Evolutionary conservation across 1,140 invertebrate genomes (phyloP).

Genomic region (Drosophila gunungcola): DNA sequence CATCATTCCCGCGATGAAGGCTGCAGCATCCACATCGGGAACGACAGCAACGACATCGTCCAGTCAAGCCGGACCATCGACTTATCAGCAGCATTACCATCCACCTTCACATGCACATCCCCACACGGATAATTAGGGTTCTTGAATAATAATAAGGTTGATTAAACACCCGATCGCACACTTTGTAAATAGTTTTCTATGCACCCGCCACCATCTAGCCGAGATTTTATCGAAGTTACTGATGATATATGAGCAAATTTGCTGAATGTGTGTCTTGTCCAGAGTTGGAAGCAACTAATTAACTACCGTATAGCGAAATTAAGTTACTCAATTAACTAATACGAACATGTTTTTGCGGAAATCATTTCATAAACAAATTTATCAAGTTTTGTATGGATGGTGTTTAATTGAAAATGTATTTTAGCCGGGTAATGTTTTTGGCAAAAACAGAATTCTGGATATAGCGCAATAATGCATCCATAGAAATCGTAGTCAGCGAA

Average conservation of each 20-base stretch:
- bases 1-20: constrained; percentile 83
- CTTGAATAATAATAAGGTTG: background rate
- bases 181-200: constrained; percentile 77
- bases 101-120: constrained; percentile 46
- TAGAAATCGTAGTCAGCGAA: constrained; percentile 3
- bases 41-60: constrained; percentile 53
- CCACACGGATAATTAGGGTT: constrained; percentile 61
- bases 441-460: background rate
- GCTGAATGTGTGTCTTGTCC: constrained; percentile 81
- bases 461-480: constrained; percentile 1
- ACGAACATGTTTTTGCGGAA: constrained; percentile 12
- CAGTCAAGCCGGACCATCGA: constrained; percentile 51
- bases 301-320: constrained; percentile 29
- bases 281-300: constrained; percentile 73
- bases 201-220: constrained; percentile 47
- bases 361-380: constrained; percentile 19
- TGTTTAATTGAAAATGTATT: constrained; percentile 10
- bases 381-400: constrained; percentile 11
- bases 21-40: constrained; percentile 33
- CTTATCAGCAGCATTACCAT: constrained; percentile 46
- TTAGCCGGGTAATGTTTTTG: background rate
- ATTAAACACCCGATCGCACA: constrained; percentile 29
- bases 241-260: constrained; percentile 74
- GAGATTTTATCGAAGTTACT: constrained; percentile 46
- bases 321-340: constrained; percentile 24